Percentiles rank a stretch among this genome's conserved stretches.
Conservation (phyloP, 53 echinoderm and acorn worm species). For the Arbacia lixula region DNA sequence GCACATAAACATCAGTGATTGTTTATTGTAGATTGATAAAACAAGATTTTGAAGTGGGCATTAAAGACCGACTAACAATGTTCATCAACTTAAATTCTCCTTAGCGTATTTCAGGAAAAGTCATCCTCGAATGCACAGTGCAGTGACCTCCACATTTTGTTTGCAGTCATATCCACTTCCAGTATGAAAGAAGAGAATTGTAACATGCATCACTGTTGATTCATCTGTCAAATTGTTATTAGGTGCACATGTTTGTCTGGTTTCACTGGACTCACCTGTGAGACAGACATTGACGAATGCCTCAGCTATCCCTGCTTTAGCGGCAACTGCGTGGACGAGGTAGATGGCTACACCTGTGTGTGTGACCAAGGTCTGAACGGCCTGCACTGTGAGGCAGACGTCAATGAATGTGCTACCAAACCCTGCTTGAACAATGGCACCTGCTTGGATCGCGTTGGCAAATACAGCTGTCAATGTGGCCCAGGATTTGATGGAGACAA, state of each 20-base stretch:
- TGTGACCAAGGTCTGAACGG: constrained; percentile 26
- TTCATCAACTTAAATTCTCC: no score
- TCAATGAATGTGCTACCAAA: constrained; percentile 4
- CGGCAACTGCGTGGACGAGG: not conserved
- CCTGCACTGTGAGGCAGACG: constrained; percentile 13
- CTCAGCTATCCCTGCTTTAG: constrained; percentile 36
- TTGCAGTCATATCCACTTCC: no score
- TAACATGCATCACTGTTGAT: no score
- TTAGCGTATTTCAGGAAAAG: no score
- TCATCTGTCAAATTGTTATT: no score
- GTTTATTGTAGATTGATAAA: no score
- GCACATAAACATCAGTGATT: no score
- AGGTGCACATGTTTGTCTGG: constrained; percentile 47
- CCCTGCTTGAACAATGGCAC: constrained; percentile 37
- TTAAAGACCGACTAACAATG: no score
- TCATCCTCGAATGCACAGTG: no score
- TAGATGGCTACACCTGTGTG: constrained; percentile 26
- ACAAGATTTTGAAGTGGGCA: no score
- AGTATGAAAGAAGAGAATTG: no score
- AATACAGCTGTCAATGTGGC: constrained; percentile 10
- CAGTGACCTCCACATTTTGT: no score
- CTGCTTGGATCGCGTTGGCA: constrained; percentile 6
- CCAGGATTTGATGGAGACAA: constrained; percentile 21
- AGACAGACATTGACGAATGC: constrained; percentile 41
- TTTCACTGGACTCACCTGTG: constrained; percentile 12